Evolutionary conservation across 1,140 invertebrate species (phyloP).

Genomic region (Phthorimaea operculella): DNA sequence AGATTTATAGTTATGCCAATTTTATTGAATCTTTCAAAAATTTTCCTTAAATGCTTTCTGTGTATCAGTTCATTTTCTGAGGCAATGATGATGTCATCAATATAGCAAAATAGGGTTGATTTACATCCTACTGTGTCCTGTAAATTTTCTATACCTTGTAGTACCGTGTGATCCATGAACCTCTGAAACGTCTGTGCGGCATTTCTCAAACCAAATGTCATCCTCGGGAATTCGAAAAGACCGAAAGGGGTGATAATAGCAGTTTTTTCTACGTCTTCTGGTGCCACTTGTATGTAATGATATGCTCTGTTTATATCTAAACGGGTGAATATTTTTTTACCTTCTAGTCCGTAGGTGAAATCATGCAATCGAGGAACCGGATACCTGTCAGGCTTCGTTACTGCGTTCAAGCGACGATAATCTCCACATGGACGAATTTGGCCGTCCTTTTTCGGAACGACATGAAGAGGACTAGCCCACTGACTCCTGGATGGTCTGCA

Average conservation of each 20-base stretch:
- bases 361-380: not conserved
- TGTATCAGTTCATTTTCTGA: too few species aligned
- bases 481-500: not conserved
- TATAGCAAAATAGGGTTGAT: too few species aligned
- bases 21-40: not conserved
- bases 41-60: not conserved
- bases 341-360: conserved; percentile 26
- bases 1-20: conserved; percentile 11
- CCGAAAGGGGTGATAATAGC: too few species aligned
- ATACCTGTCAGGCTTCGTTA: not conserved
- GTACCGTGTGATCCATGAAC: too few species aligned
- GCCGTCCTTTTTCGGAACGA: not conserved
- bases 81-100: too few species aligned
- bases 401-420: not conserved
- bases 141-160: too few species aligned
- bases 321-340: conserved; percentile 53
- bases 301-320: not conserved
- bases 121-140: too few species aligned
- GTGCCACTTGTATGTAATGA: too few species aligned
- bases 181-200: too few species aligned
- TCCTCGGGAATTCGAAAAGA: too few species aligned
- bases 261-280: too few species aligned
- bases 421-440: conserved; percentile 1
- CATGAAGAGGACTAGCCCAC: conserved; percentile 1
- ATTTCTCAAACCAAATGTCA: too few species aligned